Evolutionary conservation across 2,888 invertebrate genomes (phyloP), one percentile per base, ranked within the genome.

Genomic region (Poecilus cupreus): DNA sequence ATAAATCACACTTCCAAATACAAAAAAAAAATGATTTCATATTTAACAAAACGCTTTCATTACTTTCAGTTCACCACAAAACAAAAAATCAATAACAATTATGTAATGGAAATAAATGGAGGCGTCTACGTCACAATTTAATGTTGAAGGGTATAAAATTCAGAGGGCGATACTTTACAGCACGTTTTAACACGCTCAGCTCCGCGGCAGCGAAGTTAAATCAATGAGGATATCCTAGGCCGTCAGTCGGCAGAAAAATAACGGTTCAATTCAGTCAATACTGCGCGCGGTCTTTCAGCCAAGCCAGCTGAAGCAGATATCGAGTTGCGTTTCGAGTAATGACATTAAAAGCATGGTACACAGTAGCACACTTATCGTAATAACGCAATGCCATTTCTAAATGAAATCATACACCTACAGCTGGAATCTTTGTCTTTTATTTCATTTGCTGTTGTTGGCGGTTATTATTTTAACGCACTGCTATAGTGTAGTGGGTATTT

Each of bases 311-410:
- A 60, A 37, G 20, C 39, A 26, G 60, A 46, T 64, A 64, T 64
- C 78, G 26, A 64, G 64, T 78, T 78, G 78, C 78, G 46, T 64
- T 68, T 78, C 60, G 4, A 64, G 57, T 78, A 78, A 78, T 78
- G 78, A 78, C 78, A 78, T 78, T 78, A 78, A 78, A 78, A 78
- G 78, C 78, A 39, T 64, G 46, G 78, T 64, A 78, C 78, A 78
- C 78, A 64, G 64, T 43, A 64, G 43, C 46, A 57, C 77, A 77
- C 77, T 77, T 77, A 77, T 20, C 60, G 22, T 77, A 77, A 77
- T 77, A 77, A 77, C 43, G 57, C 24, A 24, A 24, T 24, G 57
- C 22, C 13, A 77, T 57, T 60, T 60, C 39, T 5, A 51, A 75
- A 75, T 75, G 76, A 77, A 77, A 54, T 46, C 74, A 75, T 46